Evolutionary conservation across 2,797 vertebrate species (phyloP), one percentile per base, ranked within the genome.

Genomic region (Cichlasoma orientale): DNA sequence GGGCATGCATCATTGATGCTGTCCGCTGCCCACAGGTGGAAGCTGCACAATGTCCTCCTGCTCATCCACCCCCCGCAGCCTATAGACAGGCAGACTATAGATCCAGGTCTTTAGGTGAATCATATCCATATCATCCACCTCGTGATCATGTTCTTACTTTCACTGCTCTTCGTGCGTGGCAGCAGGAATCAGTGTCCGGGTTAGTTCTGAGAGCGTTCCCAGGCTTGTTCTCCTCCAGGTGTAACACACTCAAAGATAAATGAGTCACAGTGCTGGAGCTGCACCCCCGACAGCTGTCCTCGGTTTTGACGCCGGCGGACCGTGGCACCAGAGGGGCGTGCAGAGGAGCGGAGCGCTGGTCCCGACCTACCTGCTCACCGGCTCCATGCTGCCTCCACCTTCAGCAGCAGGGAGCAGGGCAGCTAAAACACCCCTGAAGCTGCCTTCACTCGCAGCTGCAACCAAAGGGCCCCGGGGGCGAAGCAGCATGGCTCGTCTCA

Each of bases 1-100:
- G 91, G 2, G 0, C 84, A 86, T 96, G 70, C 80, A 95, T 94
- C 82, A 94, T 95, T 94, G 57, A 95, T 93, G 87, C 31, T 13
- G 75, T 88, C 78, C 83, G 44, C 85, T 85, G 79, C 77, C 87
- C 76, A 71, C 86, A 63, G 86, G 84, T 86, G 57, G 79, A 83
- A 83, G 81, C 72, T 1, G n/a, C 27, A 58, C 75, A 33, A 29
- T 56, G 77, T 74, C 80, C 74, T 75, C 80, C 74, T 75, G 31
- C 29, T 7, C 72, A 27, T 23, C 70, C 79, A 55, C 78, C 81
- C 86, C 85, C 84, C 9, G 23, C 29, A 58, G 72, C 68, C 41
- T 21, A 72, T 10, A 54, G 70, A 72, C 61, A 57, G 21, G 36
- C 59, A 54, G 55, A 27, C 61, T 66, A 68, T 68, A 68, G 61